A percentile compares a stretch with the other conserved stretches of the same genome.
Evolutionary conservation across 2,797 vertebrate genomes (phyloP).

Genomic region (Xiphophorus birchmanni): DNA sequence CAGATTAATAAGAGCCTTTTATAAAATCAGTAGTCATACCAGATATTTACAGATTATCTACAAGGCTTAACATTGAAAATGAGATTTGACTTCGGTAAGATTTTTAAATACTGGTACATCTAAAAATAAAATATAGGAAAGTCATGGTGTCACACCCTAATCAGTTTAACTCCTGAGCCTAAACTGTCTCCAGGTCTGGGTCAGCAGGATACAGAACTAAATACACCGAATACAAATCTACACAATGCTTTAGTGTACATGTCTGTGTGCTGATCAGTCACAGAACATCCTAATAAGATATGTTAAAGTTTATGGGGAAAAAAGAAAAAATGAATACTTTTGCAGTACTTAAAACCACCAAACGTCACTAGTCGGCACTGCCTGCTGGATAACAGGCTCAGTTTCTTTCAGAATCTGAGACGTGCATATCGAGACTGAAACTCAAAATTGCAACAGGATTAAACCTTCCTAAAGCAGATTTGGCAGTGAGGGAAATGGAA

Average conservation of each 20-base stretch:
- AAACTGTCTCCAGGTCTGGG: neutral
- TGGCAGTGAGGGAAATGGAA: conserved; percentile 43
- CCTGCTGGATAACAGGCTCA: conserved; percentile 3
- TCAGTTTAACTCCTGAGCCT: neutral
- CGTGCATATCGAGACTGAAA: neutral
- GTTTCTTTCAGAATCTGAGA: conserved; percentile 26
- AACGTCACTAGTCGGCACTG: conserved; percentile 36
- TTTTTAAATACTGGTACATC: neutral
- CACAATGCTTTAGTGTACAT: neutral
- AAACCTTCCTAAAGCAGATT: conserved; percentile 58
- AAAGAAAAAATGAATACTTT: neutral
- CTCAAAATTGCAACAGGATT: conserved; percentile 29
- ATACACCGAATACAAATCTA: neutral
- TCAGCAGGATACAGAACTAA: neutral
- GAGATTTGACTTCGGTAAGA: neutral
- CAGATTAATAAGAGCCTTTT: neutral
- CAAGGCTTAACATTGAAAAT: neutral
- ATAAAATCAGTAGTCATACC: neutral
- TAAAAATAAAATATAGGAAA: neutral
- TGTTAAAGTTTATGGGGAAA: neutral
- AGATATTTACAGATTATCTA: neutral
- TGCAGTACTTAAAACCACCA: neutral
- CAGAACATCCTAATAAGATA: neutral
- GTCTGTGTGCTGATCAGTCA: neutral
- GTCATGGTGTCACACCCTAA: neutral